Conservation (phyloP, 2,888 invertebrate species). For the Therioaphis trifolii region DNA sequence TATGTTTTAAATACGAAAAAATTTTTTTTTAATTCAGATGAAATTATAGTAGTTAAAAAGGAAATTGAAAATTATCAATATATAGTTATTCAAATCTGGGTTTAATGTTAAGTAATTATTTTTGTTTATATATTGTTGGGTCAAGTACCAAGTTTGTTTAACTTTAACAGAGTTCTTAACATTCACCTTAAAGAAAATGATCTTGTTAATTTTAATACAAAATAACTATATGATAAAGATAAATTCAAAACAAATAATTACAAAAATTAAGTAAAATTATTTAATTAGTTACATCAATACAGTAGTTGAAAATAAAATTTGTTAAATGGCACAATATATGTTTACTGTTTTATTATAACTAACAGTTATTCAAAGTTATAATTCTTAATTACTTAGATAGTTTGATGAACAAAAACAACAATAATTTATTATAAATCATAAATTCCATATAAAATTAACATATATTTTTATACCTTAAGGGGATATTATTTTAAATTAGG, state of each 20-base stretch:
- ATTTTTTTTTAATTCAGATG: no score
- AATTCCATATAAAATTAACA: conserved; percentile 32
- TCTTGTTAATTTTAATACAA: background rate
- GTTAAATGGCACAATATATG: conserved; percentile 56
- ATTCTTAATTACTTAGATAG: background rate
- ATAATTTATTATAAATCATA: conserved; percentile 30
- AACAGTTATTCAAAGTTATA: conserved; percentile 34
- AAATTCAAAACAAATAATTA: background rate
- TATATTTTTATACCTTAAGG: background rate
- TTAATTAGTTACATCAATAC: conserved; percentile 23
- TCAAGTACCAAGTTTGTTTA: no score
- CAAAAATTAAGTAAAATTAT: conserved; percentile 45
- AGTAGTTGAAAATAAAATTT: conserved; percentile 2
- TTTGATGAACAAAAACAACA: conserved; percentile 24
- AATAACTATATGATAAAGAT: background rate
- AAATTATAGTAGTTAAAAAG: no score
- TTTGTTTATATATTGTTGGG: no score
- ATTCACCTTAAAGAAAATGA: background rate
- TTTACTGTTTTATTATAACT: background rate
- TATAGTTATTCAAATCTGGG: no score
- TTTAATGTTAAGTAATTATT: no score
- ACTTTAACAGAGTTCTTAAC: no score
- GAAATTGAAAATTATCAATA: no score
- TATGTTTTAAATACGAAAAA: no score
- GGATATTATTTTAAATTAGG: conserved; percentile 24